These are phyloP conservation scores for Thymelicus acteon DNA, from an alignment of 2,888 invertebrate genomes.

Conservation along the genomic window DNA sequence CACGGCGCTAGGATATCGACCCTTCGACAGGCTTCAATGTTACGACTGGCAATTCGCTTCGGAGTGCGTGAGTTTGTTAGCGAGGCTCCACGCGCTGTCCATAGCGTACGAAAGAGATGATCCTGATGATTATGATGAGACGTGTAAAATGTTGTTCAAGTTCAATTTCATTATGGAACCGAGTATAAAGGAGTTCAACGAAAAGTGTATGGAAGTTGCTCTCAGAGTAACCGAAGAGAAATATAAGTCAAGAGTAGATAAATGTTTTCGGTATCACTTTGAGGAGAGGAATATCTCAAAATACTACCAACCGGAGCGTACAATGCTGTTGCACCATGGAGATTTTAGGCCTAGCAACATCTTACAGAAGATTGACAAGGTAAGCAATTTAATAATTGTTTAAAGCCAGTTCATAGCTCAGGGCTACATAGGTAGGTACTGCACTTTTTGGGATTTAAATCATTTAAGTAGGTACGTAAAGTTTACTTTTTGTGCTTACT, in stretches of 20 bases:
- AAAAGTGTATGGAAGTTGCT: constrained; percentile 38
- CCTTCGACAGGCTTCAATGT: constrained; percentile 46
- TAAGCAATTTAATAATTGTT: not conserved
- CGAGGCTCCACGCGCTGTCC: constrained; percentile 58
- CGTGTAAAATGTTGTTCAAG: constrained; percentile 10
- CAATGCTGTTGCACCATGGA: constrained; percentile 44
- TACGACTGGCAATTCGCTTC: constrained; percentile 53
- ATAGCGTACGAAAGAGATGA: constrained; percentile 52
- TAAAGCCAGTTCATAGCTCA: no score
- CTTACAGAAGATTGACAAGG: constrained; percentile 43
- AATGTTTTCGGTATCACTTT: constrained; percentile 42
- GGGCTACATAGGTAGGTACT: no score
- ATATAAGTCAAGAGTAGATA: constrained; percentile 47
- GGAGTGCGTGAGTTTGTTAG: constrained; percentile 48
- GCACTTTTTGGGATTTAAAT: no score
- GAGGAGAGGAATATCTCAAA: constrained; percentile 39
- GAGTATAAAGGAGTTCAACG: constrained; percentile 36
- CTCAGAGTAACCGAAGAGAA: constrained; percentile 47
- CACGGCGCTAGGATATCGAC: constrained; percentile 43
- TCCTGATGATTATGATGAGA: constrained; percentile 49
- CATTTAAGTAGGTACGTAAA: no score
- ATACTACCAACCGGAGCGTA: constrained; percentile 43
- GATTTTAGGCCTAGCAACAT: constrained; percentile 50
- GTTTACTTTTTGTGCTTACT: no score
- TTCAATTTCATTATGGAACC: constrained; percentile 27